A percentile compares a stretch with the other conserved stretches of the same genome.
Evolutionary conservation across 2,113 vertebrate genomes (phyloP).

Genomic region (Chionomys nivalis): DNA sequence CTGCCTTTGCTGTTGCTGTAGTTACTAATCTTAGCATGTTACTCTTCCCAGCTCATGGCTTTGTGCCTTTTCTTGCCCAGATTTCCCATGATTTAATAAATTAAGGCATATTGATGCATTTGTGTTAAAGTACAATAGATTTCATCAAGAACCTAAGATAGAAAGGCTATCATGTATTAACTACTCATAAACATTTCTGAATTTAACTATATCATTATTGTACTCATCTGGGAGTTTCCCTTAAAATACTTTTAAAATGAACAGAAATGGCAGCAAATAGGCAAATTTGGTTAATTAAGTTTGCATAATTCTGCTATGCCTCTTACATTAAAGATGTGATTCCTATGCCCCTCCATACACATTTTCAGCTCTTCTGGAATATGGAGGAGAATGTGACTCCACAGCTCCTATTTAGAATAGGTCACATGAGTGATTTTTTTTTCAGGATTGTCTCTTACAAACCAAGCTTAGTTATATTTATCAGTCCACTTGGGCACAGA

Average conservation of each 20-base stretch:
- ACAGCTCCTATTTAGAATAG: neutral
- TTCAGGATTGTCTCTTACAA: neutral
- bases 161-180: neutral
- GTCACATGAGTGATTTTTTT: neutral
- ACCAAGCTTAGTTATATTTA: neutral
- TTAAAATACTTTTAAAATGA: neutral
- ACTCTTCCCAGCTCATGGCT: neutral
- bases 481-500: neutral
- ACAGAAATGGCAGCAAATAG: neutral
- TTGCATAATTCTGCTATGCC: neutral
- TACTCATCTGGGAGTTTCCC: neutral
- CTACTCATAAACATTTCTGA: neutral
- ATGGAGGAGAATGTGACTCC: neutral
- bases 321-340: neutral
- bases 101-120: neutral
- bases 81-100: neutral
- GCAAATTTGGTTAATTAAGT: neutral
- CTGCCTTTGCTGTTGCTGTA: neutral
- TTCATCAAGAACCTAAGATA: conserved; percentile 2
- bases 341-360: neutral
- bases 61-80: neutral
- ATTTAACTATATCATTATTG: neutral
- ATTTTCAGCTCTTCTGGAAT: neutral
- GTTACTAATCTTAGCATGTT: neutral
- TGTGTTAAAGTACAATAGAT: neutral